Base-by-base conservation (phyloP, 2,888 invertebrate genomes). In the Drosophila demipolita region DNA sequence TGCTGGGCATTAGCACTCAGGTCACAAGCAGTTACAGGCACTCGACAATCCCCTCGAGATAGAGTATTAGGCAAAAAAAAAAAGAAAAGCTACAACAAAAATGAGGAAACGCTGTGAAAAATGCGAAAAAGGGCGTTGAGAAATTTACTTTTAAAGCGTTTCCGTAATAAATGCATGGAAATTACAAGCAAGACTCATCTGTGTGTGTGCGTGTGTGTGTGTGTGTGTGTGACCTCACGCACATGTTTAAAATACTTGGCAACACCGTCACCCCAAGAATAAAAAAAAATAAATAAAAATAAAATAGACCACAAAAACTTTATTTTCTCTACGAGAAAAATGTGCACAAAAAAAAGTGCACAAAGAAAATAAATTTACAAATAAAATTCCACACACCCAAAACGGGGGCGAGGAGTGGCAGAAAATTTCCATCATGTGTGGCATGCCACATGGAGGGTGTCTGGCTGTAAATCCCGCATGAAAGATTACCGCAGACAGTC, bases 401-500 rank as follows among this genome's bases (percentile, higher is more conserved):
- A 45, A 23, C 15, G 4, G 4, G 35, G 23, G 20, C 17, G 33
- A 49, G 36, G 32, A 38, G 40, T 36, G 40, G 57, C 36, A 32
- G 38, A 38, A 58, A 66, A 78, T 82, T 71, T 79, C 79, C 73
- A 74, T 71, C 73, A 70, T 64, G 55, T 57, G 55, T 57, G 57
- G 57, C 57, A 55, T 55, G 67, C 64, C 50, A 33, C 45, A 29
- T 49, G 60, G 66, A 78, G 87, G 84, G 91, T 91, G 91, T 90
- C 83, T 85, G 81, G 79, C 82, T 90, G 91, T 72, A 91, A 91
- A 91, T 91, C 91, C 92, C 87, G 76, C 81, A 89, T 91, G 91
- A 91, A 90, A 92, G 91, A 91, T 91, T 91, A 88, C 89, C 83
- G 72, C 78, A 80, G 76, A 79, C 80, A 81, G 70, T 36, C 53